A percentile compares a stretch with the other conserved stretches of the same genome.
Conservation (phyloP, 2,888 invertebrate genomes). For the Lysandra bellargus region DNA sequence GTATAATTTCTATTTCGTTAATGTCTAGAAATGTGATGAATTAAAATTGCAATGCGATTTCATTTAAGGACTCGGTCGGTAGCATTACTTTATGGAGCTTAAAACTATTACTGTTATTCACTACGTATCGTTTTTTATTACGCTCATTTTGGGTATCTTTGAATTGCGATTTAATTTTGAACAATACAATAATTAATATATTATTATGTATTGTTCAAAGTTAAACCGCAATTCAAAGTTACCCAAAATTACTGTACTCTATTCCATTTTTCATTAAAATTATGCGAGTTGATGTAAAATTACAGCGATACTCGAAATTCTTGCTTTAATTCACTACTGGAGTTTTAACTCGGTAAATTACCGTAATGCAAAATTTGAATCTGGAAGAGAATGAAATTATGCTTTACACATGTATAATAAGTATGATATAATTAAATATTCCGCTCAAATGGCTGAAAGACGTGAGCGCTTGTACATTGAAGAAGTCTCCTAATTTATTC, state of each 20-base stretch:
- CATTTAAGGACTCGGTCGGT: neutral
- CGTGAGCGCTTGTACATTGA: slow-evolving; percentile 42
- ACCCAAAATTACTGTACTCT: too few relatives aligned
- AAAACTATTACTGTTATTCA: neutral
- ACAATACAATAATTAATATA: too few relatives aligned
- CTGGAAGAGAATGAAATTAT: slow-evolving; percentile 31
- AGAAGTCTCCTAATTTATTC: slow-evolving; percentile 52
- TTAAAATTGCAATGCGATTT: slow-evolving; percentile 1
- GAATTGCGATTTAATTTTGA: too few relatives aligned
- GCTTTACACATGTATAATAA: slow-evolving; percentile 1
- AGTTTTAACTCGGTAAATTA: neutral
- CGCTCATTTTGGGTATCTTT: too few relatives aligned
- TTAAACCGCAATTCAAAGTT: too few relatives aligned
- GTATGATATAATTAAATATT: slow-evolving; percentile 16
- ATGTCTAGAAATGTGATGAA: neutral
- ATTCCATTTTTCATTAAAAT: too few relatives aligned
- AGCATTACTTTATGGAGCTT: neutral
- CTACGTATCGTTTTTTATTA: too few relatives aligned
- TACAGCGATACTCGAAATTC: neutral
- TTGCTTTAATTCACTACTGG: neutral
- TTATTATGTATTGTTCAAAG: too few relatives aligned
- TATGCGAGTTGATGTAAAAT: neutral
- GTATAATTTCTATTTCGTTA: slow-evolving; percentile 12
- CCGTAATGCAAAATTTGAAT: neutral
- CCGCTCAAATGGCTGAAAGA: slow-evolving; percentile 13